Evolutionary conservation across 2,797 vertebrate genomes (phyloP).

Genomic region (Enteromius viviparus): DNA sequence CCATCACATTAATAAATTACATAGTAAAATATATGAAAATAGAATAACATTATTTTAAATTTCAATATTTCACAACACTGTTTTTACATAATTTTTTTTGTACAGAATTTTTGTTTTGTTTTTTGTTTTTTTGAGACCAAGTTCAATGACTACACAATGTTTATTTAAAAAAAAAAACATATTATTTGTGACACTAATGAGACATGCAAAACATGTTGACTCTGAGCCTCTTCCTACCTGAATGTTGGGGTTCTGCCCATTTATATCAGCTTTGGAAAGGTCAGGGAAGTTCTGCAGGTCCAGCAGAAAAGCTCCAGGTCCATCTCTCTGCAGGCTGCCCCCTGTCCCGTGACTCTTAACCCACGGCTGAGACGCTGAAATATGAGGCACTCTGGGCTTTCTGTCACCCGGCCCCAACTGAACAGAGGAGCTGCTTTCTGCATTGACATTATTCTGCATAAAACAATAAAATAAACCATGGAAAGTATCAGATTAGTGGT

Average conservation of each 20-base stretch:
- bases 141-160: background rate
- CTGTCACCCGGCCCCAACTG: conserved; percentile 71
- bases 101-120: too few relatives aligned
- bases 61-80: background rate
- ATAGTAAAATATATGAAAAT: background rate
- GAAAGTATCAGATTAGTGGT: background rate
- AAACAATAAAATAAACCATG: conserved; percentile 34
- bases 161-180: background rate
- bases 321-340: conserved; percentile 84
- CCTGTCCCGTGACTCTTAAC: conserved; percentile 74
- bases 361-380: conserved; percentile 80
- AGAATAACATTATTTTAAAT: background rate
- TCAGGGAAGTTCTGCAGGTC: conserved; percentile 97
- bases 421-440: conserved; percentile 74
- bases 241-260: conserved; percentile 96
- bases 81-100: background rate
- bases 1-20: background rate
- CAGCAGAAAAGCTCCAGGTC: conserved; percentile 88
- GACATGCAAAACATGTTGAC: background rate
- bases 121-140: background rate
- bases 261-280: conserved; percentile 95
- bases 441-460: conserved; percentile 79
- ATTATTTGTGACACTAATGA: background rate
- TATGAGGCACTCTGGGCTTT: conserved; percentile 74
- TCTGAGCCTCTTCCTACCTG: conserved; percentile 78